Conservation (phyloP, 2,113 vertebrate species). For the Prunella himalayana region DNA sequence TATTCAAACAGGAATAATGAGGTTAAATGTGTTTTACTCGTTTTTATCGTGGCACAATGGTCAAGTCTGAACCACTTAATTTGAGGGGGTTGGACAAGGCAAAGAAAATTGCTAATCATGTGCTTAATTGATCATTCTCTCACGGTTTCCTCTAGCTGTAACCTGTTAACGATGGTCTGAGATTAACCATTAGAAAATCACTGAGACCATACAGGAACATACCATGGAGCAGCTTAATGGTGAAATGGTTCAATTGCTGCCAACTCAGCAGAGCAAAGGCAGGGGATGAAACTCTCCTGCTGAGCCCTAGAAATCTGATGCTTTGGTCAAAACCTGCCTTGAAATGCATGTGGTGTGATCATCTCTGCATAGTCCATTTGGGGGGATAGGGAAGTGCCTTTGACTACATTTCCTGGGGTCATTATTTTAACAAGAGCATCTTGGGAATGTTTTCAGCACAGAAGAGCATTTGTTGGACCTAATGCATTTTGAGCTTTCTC, state of each 20-base stretch:
- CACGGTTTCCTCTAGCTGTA: not conserved
- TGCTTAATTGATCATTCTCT: not conserved
- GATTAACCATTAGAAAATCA: not conserved
- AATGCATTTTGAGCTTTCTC: not conserved
- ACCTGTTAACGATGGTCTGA: not conserved
- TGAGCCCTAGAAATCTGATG: not conserved
- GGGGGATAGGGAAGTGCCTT: not conserved
- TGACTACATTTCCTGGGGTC: not conserved
- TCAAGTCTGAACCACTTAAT: not conserved
- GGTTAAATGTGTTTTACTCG: not conserved
- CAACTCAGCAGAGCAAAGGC: not conserved
- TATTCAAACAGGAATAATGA: not conserved
- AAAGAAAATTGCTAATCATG: not conserved
- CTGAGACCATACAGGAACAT: not conserved
- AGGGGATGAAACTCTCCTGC: fast-evolving
- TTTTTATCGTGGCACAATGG: not conserved
- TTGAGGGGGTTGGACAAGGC: not conserved
- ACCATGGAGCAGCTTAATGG: not conserved
- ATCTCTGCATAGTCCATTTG: not conserved
- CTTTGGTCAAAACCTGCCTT: not conserved
- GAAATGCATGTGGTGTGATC: not conserved
- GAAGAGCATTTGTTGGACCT: not conserved
- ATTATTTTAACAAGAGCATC: not conserved
- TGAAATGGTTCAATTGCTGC: not conserved
- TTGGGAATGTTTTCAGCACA: not conserved